Evolutionary conservation across 2,888 invertebrate species (phyloP), one percentile per base, ranked within the genome.

Genomic region (Eledona agricola): DNA sequence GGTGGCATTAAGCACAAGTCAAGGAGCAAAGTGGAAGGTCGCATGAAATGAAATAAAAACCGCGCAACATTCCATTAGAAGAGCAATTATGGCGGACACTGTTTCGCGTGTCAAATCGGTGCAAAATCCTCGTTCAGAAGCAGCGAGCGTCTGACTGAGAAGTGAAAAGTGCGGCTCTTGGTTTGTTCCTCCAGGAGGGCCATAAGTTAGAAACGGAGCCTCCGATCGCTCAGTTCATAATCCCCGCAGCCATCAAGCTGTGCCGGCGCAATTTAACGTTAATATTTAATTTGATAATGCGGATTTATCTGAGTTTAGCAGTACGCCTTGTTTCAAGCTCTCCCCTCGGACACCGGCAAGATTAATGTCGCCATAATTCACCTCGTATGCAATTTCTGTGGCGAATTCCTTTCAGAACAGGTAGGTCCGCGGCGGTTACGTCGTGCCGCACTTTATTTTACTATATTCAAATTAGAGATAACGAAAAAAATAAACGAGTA

Each of bases 321-420:
- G 25, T 17, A 23, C 12, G 25, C 45, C 51, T 51, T 51, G 51
- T 51, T 51, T 51, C 45, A 28, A 26, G 52, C 60, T 54, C 56
- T 53, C 52, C 58, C 62, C 59, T 60, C 49, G 62, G 62, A 60
- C 62, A 62, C 40, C 43, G 50, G 29, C 42, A 59, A 62, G 62
- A 62, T 62, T 62, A 62, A 62, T 62, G 60, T 38, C 47, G 51
- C 59, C 32, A 59, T 62, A 60, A 58, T 58, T 62, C 62, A 60
- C 60, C 51, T 53, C 46, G 62, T 53, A 60, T 59, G 57, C 55
- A 60, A 57, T 60, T 57, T 57, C 59, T 60, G 59, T 59, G 60
- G 62, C 54, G 55, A 60, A 60, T 62, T 60, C 60, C 59, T 60
- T 57, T 55, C 55, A 42, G 53, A 50, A 52, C 60, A 60, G 59